Base-by-base conservation (phyloP, 1,140 invertebrate species). In the Drosophila pseudoananassae region DNA sequence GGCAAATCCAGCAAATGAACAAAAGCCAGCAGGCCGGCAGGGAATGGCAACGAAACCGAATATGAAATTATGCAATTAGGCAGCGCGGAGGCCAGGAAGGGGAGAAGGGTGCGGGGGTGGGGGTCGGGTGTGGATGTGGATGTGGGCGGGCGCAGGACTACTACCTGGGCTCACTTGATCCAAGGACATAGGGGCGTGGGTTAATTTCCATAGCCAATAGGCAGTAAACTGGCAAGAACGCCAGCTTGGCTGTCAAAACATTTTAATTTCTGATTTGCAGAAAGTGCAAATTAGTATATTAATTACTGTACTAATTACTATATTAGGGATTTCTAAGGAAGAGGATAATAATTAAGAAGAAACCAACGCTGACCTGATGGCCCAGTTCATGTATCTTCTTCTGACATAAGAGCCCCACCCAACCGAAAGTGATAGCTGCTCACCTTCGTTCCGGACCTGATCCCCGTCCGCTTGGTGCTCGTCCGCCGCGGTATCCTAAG, bases 41-140 rank as follows among this genome's bases (percentile, higher is more conserved):
- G 20, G 55, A 59, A 65, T 36, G 20, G 12, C 56, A 33, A 65
- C 43, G 63, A 65, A 76, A 52, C 55, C 76, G 72, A 69, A 81
- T 85, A 80, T 85, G 66, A 80, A 85, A 74, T 84, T 85, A 80
- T 84, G 80, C 77, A 85, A 80, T 85, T 84, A 77, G 59, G 61
- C 56, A 47, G 36, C 25, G 20, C 49, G n/a, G 8, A 6, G 14
- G 9, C 15, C 20, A 20, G 20, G 0, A 20, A 20, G 20, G 20
- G 20, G 20, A 20, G 20, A 0, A 20, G 20, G 20, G 20, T 20
- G 20, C 3, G 20, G 20, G 6, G 14, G 47, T 14, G 12, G 25
- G 3, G 1, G 4, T n/a, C 3, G 20, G 20, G 6, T 12, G 47
- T 14, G 12, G 25, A 1, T 1, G 4, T 3, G 27, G 15, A 23